These are phyloP conservation scores for Siniperca knerii DNA, from an alignment of 2,113 vertebrate species.

Conservation along the genomic window DNA sequence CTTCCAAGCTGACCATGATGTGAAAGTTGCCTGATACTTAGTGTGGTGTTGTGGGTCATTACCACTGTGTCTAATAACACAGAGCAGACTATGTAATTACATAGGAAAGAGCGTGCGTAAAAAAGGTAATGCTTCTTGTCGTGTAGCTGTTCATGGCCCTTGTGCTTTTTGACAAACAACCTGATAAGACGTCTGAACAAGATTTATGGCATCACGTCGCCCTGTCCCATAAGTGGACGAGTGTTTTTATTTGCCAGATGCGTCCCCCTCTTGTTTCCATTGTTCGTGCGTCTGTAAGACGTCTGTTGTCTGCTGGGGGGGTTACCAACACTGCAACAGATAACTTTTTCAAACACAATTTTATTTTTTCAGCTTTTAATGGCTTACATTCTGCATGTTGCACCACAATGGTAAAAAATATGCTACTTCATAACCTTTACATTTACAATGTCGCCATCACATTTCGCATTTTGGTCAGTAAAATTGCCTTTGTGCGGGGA, in stretches of 20 bases:
- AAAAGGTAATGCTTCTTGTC: conserved; percentile 11
- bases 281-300: not conserved
- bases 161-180: conserved; percentile 11
- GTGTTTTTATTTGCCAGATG: conserved; percentile 11
- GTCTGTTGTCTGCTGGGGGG: not conserved
- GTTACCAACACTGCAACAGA: not conserved
- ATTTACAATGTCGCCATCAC: not conserved
- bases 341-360: not conserved
- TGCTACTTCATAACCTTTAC: not conserved
- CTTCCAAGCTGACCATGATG: not conserved
- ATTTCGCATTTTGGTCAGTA: not conserved
- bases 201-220: conserved; percentile 19
- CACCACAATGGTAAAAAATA: not conserved
- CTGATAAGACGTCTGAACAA: conserved; percentile 23
- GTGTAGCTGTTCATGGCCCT: not conserved
- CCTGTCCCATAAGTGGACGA: not conserved
- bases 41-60: not conserved
- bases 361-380: not conserved
- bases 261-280: conserved; percentile 17
- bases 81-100: not conserved
- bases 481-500: not conserved
- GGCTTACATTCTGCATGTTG: not conserved
- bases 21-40: not conserved
- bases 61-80: not conserved
- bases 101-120: not conserved